Base-by-base conservation (phyloP, 2,113 vertebrate species). In the Gorsachius goisagi region DNA sequence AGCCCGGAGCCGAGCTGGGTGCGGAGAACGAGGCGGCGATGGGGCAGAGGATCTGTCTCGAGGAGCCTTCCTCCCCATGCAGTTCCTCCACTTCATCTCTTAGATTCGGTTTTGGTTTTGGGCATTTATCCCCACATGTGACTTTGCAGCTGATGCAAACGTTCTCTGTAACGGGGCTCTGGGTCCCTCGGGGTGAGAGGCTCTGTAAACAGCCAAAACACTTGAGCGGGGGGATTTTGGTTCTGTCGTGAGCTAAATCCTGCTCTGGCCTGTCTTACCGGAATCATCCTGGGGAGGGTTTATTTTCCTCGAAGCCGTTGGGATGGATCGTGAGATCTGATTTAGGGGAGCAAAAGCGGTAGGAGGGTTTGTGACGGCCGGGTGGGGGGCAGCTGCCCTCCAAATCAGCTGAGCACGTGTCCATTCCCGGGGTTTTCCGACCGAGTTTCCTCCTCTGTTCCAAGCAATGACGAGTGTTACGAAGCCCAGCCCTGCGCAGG, bases 241-340 rank as follows among this genome's bases (percentile, higher is more conserved):
- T 37, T 41, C 15, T 76, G 32, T 37, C 3, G 3, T 2, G 4
- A 49, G 30, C 41, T 21, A 6, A 19, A 24, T 35, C 58, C 44
- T 58, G 23, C n/a, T 8, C 8, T 22, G 50, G 20, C 44, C 23
- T 13, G 18, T 12, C 71, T 37, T 23, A 20, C 41, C 0, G 2
- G 7, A 3, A 2, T n/a, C 6, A 1, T 17, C 12, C 1, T 9
- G 50, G 80, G 33, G 2, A 22, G 2, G 1, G 1, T 13, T 6
- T 19, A 2, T 85, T 59, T 53, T 14, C 50, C 35, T 5, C 0
- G 1, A 11, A 12, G 26, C 16, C 18, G 22, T 9, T 24, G 76
- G 69, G 85, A 1, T 63, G 3, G 5, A 5, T 47, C 26, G 2
- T 33, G 78, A 82, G 75, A 75, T 22, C 39, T 47, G 50, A 26